phyloP scores from a whole-genome alignment of 2,888 invertebrate genomes.

The Sylvicola fuscatus region DNA sequence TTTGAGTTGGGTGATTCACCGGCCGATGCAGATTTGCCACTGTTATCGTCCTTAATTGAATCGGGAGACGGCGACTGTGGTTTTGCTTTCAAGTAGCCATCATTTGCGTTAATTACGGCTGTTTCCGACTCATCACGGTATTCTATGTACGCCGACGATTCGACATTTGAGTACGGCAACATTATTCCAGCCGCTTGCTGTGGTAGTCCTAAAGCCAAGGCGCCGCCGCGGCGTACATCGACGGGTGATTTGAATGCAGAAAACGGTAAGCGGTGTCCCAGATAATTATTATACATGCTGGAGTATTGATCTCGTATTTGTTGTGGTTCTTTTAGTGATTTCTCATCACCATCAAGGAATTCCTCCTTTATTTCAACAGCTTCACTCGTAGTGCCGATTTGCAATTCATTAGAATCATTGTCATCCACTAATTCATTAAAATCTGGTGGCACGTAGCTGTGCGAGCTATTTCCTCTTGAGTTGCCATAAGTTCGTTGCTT shows the following conservation, averaged over 20 bases:
- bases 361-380: slow-evolving; percentile 32
- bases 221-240: slow-evolving; percentile 17
- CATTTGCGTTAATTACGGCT: no score
- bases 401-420: slow-evolving; percentile 48
- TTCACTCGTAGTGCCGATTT: slow-evolving; percentile 60
- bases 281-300: slow-evolving; percentile 2
- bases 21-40: no score
- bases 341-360: not conserved
- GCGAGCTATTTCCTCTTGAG: slow-evolving; percentile 24
- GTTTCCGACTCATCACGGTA: no score
- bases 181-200: slow-evolving; percentile 45
- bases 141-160: no score
- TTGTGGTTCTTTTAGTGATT: slow-evolving; percentile 29
- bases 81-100: no score
- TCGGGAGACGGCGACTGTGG: no score
- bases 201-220: slow-evolving; percentile 30
- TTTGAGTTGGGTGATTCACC: slow-evolving; percentile 34
- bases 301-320: slow-evolving; percentile 27
- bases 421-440: slow-evolving; percentile 60
- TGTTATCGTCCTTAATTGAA: no score
- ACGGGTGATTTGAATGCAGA: slow-evolving; percentile 63
- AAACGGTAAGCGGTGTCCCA: slow-evolving; percentile 31
- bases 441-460: slow-evolving; percentile 46
- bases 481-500: slow-evolving; percentile 23
- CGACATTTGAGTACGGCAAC: slow-evolving; percentile 19